Evolutionary conservation across 1,140 invertebrate species (phyloP).

Genomic region (Drosophila nannoptera): DNA sequence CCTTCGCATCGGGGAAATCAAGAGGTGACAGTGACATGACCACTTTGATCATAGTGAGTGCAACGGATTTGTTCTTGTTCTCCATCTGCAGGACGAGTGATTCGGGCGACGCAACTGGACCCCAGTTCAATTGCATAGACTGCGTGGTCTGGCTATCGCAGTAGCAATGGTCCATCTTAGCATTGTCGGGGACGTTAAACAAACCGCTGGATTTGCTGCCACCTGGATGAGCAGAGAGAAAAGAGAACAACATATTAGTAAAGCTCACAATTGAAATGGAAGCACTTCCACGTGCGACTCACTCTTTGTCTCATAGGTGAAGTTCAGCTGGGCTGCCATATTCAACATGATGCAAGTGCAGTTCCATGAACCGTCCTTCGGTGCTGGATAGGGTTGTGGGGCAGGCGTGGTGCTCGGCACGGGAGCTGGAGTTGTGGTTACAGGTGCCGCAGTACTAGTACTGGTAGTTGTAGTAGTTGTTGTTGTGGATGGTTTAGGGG

Average conservation of each 20-base stretch:
- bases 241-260: background rate
- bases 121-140: constrained; percentile 64
- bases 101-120: constrained; percentile 45
- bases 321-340: constrained; percentile 83
- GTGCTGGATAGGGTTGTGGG: constrained; percentile 78
- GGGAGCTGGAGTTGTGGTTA: constrained; percentile 57
- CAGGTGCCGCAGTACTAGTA: constrained; percentile 38
- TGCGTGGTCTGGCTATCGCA: constrained; percentile 54
- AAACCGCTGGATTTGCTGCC: constrained; percentile 52
- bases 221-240: constrained; percentile 31
- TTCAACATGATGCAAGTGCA: constrained; percentile 82
- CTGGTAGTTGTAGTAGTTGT: constrained; percentile 26
- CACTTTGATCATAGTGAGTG: constrained; percentile 53
- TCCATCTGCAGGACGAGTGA: constrained; percentile 55
- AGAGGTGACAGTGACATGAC: constrained; percentile 40
- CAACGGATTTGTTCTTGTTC: constrained; percentile 42
- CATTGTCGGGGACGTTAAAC: constrained; percentile 63
- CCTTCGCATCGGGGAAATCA: constrained; percentile 69
- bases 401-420: constrained; percentile 54
- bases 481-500: constrained; percentile 28
- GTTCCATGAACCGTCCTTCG: constrained; percentile 81
- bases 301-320: constrained; percentile 80
- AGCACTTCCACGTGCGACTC: constrained; percentile 23
- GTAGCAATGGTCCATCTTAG: constrained; percentile 49
- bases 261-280: background rate